Base-by-base conservation (phyloP, 2,888 invertebrate species). In the Eudasyphora cyanicolor region DNA sequence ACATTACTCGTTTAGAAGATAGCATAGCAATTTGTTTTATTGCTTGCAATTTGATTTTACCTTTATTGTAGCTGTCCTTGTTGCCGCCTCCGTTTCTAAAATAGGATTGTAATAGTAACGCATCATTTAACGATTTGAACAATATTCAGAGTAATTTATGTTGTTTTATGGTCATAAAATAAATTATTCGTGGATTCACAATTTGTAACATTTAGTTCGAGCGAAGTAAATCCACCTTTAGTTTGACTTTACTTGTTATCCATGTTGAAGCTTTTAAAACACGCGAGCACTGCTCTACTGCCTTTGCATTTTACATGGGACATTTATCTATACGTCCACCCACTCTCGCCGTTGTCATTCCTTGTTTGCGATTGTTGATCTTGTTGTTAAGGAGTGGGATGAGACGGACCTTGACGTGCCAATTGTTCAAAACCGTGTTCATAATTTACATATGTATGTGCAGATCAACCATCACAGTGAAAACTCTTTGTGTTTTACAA, bases 1-100 rank as follows among this genome's bases (percentile, higher is more conserved):
- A 92, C 91, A 88, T 91, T 91, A 91, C 92, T 90, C 92, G 87
- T 85, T 86, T 80, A 77, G 91, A 89, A 89, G 88, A 88, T 87
- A 88, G 86, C 85, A 77, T 79, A 82, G 91, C 91, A 89, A 89
- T 87, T 87, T 88, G 86, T 77, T 78, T 21, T 57, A 82, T 82
- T 86, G 86, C 87, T 90, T 91, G 90, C 90, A 90, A 88, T 89
- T 89, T 42, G 35, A 89, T 91, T 96, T 97, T 97, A 97, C 97
- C 97, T 97, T 97, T 97, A 95, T 96, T 97, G 96, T 94, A 97
- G 97, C 96, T 97, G 96, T 97, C 97, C 96, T 95, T 95, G 94
- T 95, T 95, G 95, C 95, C 95, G 96, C 97, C 96, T 96, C 97
- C 97, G 95, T 95, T 95, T 96, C 97, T 92, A 92, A 90, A 92